A percentile compares a stretch with the other conserved stretches of the same genome.
phyloP scores from a whole-genome alignment of 2,888 invertebrate species.

The Iphiclides podalirius region DNA sequence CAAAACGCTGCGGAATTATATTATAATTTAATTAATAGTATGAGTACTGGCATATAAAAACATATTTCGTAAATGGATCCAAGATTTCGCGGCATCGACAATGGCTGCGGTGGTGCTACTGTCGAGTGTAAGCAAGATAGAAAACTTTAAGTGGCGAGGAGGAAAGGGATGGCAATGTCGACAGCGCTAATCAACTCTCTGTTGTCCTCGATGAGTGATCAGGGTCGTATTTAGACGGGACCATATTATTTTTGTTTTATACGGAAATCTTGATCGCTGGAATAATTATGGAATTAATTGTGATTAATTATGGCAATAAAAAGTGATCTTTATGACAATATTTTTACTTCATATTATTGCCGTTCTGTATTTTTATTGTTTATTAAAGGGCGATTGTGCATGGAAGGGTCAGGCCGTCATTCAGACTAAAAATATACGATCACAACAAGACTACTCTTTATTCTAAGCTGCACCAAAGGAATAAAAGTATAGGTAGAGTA shows the following conservation, averaged over 20 bases:
- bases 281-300: no score
- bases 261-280: background rate
- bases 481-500: no score
- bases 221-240: slow-evolving; percentile 42
- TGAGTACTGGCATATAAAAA: slow-evolving; percentile 23
- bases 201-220: slow-evolving; percentile 48
- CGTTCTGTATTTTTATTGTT: no score
- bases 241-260: slow-evolving; percentile 12
- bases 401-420: no score
- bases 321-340: no score
- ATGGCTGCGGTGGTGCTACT: slow-evolving; percentile 36
- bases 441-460: no score
- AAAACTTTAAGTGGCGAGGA: background rate
- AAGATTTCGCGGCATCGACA: slow-evolving; percentile 30
- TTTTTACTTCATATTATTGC: no score
- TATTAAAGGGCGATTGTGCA: no score
- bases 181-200: slow-evolving; percentile 63
- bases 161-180: slow-evolving; percentile 34
- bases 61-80: slow-evolving; percentile 28
- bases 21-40: slow-evolving; percentile 19
- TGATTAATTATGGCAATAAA: no score
- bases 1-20: slow-evolving; percentile 15
- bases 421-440: no score
- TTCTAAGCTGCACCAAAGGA: no score
- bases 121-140: slow-evolving; percentile 25